Conservation (phyloP, 2,113 vertebrate species). For the Dicentrarchus labrax region DNA sequence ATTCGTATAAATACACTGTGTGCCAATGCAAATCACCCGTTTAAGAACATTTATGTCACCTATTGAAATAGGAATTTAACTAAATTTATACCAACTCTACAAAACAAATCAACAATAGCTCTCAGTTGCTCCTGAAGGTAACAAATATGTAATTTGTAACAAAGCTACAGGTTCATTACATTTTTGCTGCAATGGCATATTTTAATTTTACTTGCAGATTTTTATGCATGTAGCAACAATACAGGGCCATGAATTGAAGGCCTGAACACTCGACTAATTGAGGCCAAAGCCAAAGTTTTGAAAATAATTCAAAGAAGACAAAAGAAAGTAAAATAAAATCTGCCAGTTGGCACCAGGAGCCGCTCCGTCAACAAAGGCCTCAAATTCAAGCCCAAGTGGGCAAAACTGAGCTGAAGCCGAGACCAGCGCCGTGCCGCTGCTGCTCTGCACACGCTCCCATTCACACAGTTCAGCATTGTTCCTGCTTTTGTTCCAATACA, state of each 20-base stretch:
- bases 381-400: constrained; percentile 57
- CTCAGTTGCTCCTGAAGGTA: not conserved
- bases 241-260: constrained; percentile 66
- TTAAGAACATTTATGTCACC: not conserved
- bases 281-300: constrained; percentile 81
- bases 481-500: constrained; percentile 64
- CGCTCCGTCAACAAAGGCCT: constrained; percentile 66
- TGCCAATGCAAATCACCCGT: not conserved
- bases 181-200: constrained; percentile 32
- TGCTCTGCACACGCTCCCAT: constrained; percentile 55
- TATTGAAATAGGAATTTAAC: not conserved
- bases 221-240: constrained; percentile 55
- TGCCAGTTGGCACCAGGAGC: constrained; percentile 75
- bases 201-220: constrained; percentile 56
- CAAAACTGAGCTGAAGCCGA: constrained; percentile 58
- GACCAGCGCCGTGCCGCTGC: constrained; percentile 30
- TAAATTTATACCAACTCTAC: not conserved
- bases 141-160: constrained; percentile 1
- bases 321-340: constrained; percentile 73
- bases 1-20: not conserved
- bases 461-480: constrained; percentile 68
- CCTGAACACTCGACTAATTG: constrained; percentile 75
- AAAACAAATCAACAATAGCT: not conserved
- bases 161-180: constrained; percentile 19
- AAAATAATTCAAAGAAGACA: constrained; percentile 77